Evolutionary conservation across 2,797 vertebrate species (phyloP).

Genomic region (Monodelphis domestica): DNA sequence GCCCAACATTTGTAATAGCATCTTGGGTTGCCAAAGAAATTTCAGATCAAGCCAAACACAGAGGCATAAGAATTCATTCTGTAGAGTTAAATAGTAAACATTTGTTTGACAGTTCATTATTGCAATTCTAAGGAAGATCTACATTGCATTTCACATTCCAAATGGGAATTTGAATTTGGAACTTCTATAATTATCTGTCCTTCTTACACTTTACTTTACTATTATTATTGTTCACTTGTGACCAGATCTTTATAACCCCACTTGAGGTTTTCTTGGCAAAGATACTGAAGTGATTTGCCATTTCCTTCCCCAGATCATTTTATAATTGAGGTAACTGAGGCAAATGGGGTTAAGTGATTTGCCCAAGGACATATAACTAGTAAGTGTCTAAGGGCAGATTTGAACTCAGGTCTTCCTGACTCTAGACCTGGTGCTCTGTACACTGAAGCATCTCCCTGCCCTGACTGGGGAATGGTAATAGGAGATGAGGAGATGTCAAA

Average conservation of each 20-base stretch:
- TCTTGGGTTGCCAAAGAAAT: neutral
- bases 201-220: neutral
- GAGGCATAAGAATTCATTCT: neutral
- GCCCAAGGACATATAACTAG: too few relatives aligned
- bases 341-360: too few relatives aligned
- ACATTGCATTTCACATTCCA: neutral
- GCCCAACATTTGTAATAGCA: neutral
- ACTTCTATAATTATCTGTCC: neutral
- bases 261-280: too few relatives aligned
- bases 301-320: too few relatives aligned
- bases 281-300: too few relatives aligned
- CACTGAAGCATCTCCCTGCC: too few relatives aligned
- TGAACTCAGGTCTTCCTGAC: too few relatives aligned
- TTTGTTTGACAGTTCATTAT: neutral
- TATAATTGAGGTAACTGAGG: too few relatives aligned
- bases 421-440: too few relatives aligned
- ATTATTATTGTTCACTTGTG: too few relatives aligned
- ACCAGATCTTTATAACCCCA: too few relatives aligned
- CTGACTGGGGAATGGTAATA: neutral
- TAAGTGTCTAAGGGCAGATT: too few relatives aligned
- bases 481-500: neutral
- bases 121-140: neutral
- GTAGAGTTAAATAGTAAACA: neutral
- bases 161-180: neutral
- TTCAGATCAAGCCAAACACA: neutral